Base-by-base conservation (phyloP, 2,113 vertebrate species). In the Mellivora capensis region DNA sequence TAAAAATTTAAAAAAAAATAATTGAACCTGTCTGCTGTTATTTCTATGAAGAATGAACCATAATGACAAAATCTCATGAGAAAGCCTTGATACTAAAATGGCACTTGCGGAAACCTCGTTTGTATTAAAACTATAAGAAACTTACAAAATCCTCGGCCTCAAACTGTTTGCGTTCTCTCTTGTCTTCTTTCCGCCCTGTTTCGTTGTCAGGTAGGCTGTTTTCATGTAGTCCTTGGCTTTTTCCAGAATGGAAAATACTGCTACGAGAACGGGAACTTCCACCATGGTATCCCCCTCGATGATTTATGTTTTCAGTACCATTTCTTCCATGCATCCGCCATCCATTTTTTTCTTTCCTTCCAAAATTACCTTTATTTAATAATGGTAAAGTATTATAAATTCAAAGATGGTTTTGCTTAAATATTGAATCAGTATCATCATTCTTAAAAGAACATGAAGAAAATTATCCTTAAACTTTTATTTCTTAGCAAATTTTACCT, bases 81-180 rank as follows among this genome's bases (percentile, higher is more conserved):
- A 96, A 84, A 86, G 42, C 37, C 91, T 74, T 23, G 9, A 61
- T 39, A 42, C n/a, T 54, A 95, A 97, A 98, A 98, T 0, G 7
- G 23, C 87, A 96, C 44, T 64, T 95, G 44, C 6, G 90, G 18
- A 98, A 98, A 95, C 6, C 7, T 87, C 71, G 6, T 93, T 57
- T 83, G 37, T 89, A 96, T 79, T 80, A 82, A 76, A 94, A 97
- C 94, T 88, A 94, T 6, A 89, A 94, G 86, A 96, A 93, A 99
- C 99, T 98, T 98, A 99, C 99, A 98, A 99, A 99, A 98, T 99
- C 99, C 97, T 99, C 99, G 93, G 99, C 99, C 95, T 98, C 98
- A 98, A 99, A 99, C 34, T 99, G 99, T 96, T 98, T 99, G 49
- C 97, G 89, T 93, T 97, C 90, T 98, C 98, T 98, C 47, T 98